These are phyloP conservation scores for Prorops nasuta DNA, from an alignment of 1,140 invertebrate species.

Conservation along the genomic window DNA sequence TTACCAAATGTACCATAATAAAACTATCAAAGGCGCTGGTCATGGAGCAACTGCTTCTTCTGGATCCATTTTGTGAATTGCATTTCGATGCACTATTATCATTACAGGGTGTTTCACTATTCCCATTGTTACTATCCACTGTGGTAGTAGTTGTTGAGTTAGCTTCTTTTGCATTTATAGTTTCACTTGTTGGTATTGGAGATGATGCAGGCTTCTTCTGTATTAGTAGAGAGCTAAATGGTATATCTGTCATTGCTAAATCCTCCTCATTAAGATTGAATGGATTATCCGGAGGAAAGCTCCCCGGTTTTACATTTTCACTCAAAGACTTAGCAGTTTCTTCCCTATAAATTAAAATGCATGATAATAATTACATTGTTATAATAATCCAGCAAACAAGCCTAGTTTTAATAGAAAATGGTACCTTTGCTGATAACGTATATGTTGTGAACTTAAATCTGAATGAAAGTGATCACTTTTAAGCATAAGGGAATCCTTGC, in stretches of 20 bases:
- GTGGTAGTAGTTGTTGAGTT: constrained; percentile 18
- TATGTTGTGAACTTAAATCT: constrained; percentile 70
- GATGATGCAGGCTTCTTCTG: constrained; percentile 49
- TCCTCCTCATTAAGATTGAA: constrained; percentile 59
- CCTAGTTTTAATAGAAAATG: neutral
- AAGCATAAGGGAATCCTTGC: constrained; percentile 73
- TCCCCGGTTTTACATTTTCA: constrained; percentile 68
- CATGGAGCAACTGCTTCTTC: constrained; percentile 57
- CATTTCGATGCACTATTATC: constrained; percentile 47
- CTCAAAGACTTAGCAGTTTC: constrained; percentile 61
- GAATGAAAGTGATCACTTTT: constrained; percentile 89
- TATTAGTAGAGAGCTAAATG: constrained; percentile 66
- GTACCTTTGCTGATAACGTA: constrained; percentile 62
- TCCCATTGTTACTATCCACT: constrained; percentile 54
- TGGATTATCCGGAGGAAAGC: constrained; percentile 65
- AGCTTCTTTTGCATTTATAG: constrained; percentile 26
- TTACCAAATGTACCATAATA: constrained; percentile 76
- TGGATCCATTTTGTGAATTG: constrained; percentile 49
- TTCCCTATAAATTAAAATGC: constrained; percentile 54
- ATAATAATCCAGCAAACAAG: constrained; percentile 4
- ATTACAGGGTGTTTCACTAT: constrained; percentile 42
- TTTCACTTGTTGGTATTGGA: constrained; percentile 24
- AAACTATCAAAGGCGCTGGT: constrained; percentile 67
- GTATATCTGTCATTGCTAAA: constrained; percentile 64
- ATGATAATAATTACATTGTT: no score